These are phyloP conservation scores for Corythornis cristatus DNA, from an alignment of 2,113 vertebrate genomes.

Conservation along the genomic window DNA sequence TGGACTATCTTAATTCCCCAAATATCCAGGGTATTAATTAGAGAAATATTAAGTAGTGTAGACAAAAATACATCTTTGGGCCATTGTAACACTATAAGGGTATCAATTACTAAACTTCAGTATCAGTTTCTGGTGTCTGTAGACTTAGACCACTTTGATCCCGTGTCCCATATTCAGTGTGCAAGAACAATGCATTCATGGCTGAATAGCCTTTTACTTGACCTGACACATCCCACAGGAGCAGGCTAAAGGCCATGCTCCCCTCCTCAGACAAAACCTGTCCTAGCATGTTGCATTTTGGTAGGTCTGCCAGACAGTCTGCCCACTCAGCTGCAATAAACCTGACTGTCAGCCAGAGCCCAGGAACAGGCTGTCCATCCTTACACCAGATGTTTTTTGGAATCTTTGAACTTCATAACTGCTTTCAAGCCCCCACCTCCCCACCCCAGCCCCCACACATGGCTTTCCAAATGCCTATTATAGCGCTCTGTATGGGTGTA, in stretches of 20 bases:
- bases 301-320: neutral
- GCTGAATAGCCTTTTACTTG: neutral
- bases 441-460: rapidly evolving
- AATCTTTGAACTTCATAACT: neutral
- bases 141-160: neutral
- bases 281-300: neutral
- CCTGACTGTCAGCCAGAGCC: neutral
- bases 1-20: neutral
- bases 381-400: neutral
- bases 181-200: neutral
- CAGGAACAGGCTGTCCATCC: neutral
- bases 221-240: neutral
- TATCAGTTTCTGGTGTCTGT: neutral
- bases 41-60: neutral
- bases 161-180: neutral
- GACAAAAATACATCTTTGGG: neutral
- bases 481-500: neutral
- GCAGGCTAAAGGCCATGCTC: rapidly evolving
- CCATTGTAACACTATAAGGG: neutral
- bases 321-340: neutral
- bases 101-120: neutral
- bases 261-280: neutral
- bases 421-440: neutral
- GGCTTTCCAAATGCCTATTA: neutral
- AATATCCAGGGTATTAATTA: neutral